phyloP scores from a whole-genome alignment of 2,113 vertebrate genomes.

The Hemibagrus wyckioides region DNA sequence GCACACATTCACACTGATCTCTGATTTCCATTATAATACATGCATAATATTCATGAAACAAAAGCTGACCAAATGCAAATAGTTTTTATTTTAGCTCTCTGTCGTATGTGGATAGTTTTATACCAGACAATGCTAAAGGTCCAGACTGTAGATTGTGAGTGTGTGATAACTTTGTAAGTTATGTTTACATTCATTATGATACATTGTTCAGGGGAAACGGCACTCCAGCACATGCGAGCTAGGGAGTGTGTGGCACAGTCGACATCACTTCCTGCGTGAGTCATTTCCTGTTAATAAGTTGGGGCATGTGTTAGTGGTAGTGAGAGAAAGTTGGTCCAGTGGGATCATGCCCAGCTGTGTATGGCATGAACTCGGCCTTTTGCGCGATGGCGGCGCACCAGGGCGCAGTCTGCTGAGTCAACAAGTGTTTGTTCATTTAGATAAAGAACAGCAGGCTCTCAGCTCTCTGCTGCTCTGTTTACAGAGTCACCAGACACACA shows the following conservation, averaged over 20 bases:
- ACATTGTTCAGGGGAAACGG: not conserved
- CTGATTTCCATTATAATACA: not conserved
- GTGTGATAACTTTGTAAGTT: not conserved
- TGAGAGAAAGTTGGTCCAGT: not conserved
- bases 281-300: conserved; percentile 37
- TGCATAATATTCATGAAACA: not conserved
- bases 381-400: not conserved
- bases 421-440: conserved; percentile 36
- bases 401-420: conserved; percentile 46
- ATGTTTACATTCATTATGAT: not conserved
- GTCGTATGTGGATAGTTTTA: not conserved
- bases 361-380: conserved; percentile 11
- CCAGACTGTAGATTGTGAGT: not conserved
- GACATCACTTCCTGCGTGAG: conserved; percentile 11
- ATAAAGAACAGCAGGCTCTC: conserved; percentile 29
- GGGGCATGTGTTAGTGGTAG: not conserved
- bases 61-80: not conserved
- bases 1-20: not conserved
- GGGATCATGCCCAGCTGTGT: conserved; percentile 8
- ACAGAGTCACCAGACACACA: conserved; percentile 8
- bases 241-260: conserved; percentile 9
- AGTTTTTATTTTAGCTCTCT: not conserved
- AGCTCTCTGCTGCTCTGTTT: conserved; percentile 2
- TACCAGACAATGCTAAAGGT: not conserved
- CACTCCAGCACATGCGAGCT: not conserved